Percentiles rank a stretch among this genome's conserved stretches.
phyloP scores from a whole-genome alignment of 2,113 vertebrate species.

The Nothocercus julius region DNA sequence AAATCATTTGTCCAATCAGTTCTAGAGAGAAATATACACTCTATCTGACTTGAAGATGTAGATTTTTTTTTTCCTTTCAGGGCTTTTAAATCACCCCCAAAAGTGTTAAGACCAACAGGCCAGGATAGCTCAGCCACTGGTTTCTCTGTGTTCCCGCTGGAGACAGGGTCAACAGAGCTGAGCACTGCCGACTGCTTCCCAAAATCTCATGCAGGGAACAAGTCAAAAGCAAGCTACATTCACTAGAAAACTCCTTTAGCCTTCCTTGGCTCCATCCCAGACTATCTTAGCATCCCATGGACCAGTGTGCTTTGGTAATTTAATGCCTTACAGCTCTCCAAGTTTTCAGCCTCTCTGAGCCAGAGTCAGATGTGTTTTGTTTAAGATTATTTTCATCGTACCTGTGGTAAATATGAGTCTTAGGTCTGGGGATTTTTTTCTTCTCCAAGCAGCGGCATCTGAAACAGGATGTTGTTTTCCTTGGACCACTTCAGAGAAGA shows the following conservation, averaged over 20 bases:
- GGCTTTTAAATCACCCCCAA: not conserved
- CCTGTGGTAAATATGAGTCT: not conserved
- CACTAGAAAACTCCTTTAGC: not conserved
- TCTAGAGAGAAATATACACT: not conserved
- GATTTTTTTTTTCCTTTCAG: not conserved
- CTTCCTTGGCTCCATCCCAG: not conserved
- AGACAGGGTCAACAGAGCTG: not conserved
- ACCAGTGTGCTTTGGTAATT: slow-evolving; percentile 11
- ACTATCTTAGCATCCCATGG: not conserved
- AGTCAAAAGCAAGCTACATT: not conserved
- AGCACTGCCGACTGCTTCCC: not conserved
- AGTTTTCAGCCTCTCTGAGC: not conserved
- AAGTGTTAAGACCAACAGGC: not conserved
- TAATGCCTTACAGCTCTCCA: not conserved
- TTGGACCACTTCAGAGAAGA: not conserved
- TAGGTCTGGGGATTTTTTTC: not conserved
- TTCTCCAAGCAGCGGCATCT: not conserved
- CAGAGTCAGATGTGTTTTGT: not conserved
- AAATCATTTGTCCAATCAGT: not conserved
- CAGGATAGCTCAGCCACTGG: not conserved
- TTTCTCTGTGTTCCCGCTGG: not conserved
- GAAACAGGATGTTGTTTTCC: not conserved
- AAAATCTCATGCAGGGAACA: not conserved
- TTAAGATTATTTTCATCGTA: not conserved
- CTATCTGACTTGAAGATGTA: not conserved